Evolutionary conservation across 2,113 vertebrate genomes (phyloP).

Genomic region (Tragelaphus imberbis): DNA sequence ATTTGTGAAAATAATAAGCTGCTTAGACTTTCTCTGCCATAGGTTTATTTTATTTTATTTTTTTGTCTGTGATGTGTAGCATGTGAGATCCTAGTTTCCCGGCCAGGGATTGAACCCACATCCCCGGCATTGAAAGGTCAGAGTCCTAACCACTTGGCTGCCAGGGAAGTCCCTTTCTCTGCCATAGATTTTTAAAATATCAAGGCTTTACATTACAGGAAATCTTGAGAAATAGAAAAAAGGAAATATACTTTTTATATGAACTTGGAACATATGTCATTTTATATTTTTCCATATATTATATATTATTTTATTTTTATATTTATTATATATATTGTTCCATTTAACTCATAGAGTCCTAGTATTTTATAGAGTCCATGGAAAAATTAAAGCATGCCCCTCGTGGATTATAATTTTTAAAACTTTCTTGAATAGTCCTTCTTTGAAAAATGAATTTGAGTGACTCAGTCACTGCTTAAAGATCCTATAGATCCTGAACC

Average conservation of each 20-base stretch:
- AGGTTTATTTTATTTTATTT: background rate
- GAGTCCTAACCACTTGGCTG: background rate
- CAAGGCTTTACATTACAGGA: background rate
- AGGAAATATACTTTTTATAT: background rate
- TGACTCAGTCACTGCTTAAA: background rate
- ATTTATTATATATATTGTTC: background rate
- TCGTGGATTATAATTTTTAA: constrained; percentile 44
- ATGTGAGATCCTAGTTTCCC: background rate
- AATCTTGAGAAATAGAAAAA: background rate
- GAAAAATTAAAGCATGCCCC: background rate
- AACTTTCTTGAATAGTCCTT: background rate
- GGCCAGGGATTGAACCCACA: background rate
- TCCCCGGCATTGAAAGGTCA: background rate
- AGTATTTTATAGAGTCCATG: background rate
- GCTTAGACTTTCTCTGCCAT: background rate
- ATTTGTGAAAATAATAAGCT: constrained; percentile 9
- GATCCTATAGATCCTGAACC: background rate
- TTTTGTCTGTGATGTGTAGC: background rate
- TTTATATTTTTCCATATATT: constrained; percentile 15
- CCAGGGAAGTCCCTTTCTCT: background rate
- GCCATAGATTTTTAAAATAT: background rate
- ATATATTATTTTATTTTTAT: background rate
- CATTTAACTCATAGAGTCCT: background rate
- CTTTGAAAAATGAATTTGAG: constrained; percentile 42
- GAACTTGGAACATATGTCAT: background rate